phyloP scores from a whole-genome alignment of 2,797 vertebrate genomes.

The Naso thynnoides region DNA sequence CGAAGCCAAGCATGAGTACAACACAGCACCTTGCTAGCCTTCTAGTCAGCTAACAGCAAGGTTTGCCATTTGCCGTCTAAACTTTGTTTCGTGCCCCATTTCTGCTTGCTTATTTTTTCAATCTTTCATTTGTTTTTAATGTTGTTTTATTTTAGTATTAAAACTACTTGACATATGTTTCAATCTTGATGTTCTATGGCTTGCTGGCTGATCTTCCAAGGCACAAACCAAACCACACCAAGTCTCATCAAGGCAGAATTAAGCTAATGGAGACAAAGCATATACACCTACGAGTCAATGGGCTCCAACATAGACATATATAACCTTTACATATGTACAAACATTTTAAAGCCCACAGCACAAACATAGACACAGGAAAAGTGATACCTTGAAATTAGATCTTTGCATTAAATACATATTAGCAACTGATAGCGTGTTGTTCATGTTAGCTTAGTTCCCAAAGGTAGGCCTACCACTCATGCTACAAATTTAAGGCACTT shows the following conservation, averaged over 20 bases:
- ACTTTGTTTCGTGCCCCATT: not conserved
- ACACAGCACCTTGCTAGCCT: not conserved
- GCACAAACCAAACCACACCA: not conserved
- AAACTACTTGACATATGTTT: not conserved
- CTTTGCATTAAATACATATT: not conserved
- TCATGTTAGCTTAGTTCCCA: not conserved
- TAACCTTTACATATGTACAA: not conserved
- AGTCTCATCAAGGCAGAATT: not conserved
- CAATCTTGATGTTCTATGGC: not conserved
- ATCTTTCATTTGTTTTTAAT: not conserved
- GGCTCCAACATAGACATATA: constrained; percentile 4
- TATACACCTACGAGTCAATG: not conserved
- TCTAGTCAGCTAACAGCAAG: not conserved
- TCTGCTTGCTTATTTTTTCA: not conserved
- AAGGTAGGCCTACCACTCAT: not conserved
- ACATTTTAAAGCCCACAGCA: not conserved
- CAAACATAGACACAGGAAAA: constrained; percentile 11
- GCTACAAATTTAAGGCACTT: constrained; percentile 26
- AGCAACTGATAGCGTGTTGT: not conserved
- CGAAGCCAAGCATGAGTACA: not conserved
- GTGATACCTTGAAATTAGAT: not conserved
- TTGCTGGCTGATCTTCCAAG: not conserved
- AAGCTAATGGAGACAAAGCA: not conserved
- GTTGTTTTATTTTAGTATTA: not conserved
- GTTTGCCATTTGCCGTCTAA: not conserved